Evolutionary conservation across 2,888 invertebrate genomes (phyloP), one percentile per base, ranked within the genome.

Genomic region (Podotricha telesiphe): DNA sequence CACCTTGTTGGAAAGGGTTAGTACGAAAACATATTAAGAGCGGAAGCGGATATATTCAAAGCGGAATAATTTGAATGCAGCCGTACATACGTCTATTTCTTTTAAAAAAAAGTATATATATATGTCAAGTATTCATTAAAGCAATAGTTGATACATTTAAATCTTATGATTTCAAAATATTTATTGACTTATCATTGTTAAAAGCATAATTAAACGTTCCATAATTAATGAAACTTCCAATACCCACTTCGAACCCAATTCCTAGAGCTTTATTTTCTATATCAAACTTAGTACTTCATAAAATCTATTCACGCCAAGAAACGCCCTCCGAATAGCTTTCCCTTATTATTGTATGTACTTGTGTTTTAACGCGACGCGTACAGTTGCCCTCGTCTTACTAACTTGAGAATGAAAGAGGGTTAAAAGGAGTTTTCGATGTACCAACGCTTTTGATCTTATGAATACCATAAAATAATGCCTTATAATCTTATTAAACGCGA

Each of bases 401-500:
- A 86, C 86, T 88, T 82, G 83, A 85, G 69, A 76, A 75, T 84
- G 86, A 89, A 91, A 91, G 91, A 91, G 93, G 93, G 93, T 91
- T 93, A 93, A 92, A 91, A 92, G 93, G 93, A 93, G 92, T 93
- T 93, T 91, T 88, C 90, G 93, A 93, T 90, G 93, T 93, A 93
- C 87, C 93, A 94, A 94, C 94, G 94, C 95, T 94, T 95, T 95
- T 95, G 95, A 95, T 95, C 95, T 95, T 94, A 95, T 95, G 95
- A 95, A 95, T 95, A 93, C 94, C 94, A 94, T 94, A 94, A 95
- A 95, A 95, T 95, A 95, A 95, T 95, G 94, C 95, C 94, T 94
- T 94, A 94, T 95, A 95, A 95, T 95, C 95, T 95, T 94, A 95
- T 95, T 95, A 95, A 94, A 94, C 94, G 94, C 94, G 94, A 95